Percentiles rank a stretch among this genome's conserved stretches.
phyloP scores from a whole-genome alignment of 2,113 vertebrate species.

The Argyrosomus japonicus region DNA sequence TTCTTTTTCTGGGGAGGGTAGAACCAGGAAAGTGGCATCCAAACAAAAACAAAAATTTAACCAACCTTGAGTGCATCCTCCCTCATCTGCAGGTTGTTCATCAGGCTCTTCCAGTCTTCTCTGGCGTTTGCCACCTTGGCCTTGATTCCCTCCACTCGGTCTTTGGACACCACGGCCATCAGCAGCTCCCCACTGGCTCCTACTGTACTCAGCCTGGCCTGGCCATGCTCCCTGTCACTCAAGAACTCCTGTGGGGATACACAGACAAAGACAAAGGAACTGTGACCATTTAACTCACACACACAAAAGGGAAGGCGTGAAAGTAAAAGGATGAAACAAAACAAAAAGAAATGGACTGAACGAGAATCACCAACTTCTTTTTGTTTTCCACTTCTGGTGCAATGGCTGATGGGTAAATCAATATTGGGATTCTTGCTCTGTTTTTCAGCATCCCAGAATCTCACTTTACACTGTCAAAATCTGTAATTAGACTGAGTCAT shows the following conservation, averaged over 20 bases:
- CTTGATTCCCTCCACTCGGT: constrained; percentile 87
- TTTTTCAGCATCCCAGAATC: constrained; percentile 1
- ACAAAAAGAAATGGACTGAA: constrained; percentile 4
- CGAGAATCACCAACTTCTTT: constrained; percentile 44
- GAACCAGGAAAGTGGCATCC: constrained; percentile 6
- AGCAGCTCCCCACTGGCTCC: constrained; percentile 91
- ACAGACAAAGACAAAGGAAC: constrained; percentile 69
- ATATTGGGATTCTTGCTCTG: background rate
- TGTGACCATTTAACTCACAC: constrained; percentile 60
- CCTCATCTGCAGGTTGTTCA: constrained; percentile 90
- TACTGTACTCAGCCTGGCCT: constrained; percentile 90
- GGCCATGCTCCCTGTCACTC: constrained; percentile 93
- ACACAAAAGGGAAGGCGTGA: constrained; percentile 45
- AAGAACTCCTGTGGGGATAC: constrained; percentile 89
- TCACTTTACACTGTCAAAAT: constrained; percentile 42
- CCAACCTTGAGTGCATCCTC: constrained; percentile 92
- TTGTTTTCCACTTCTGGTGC: constrained; percentile 17
- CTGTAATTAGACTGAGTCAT: constrained; percentile 52
- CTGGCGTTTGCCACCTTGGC: constrained; percentile 87
- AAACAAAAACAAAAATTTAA: constrained; percentile 36
- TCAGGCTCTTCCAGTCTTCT: constrained; percentile 94
- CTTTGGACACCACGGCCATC: constrained; percentile 87
- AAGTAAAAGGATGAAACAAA: constrained; percentile 4
- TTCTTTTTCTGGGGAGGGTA: background rate
- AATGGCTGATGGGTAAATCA: constrained; percentile 25